Evolutionary conservation across 2,797 vertebrate genomes (phyloP).

Genomic region (Takifugu ocellatus): DNA sequence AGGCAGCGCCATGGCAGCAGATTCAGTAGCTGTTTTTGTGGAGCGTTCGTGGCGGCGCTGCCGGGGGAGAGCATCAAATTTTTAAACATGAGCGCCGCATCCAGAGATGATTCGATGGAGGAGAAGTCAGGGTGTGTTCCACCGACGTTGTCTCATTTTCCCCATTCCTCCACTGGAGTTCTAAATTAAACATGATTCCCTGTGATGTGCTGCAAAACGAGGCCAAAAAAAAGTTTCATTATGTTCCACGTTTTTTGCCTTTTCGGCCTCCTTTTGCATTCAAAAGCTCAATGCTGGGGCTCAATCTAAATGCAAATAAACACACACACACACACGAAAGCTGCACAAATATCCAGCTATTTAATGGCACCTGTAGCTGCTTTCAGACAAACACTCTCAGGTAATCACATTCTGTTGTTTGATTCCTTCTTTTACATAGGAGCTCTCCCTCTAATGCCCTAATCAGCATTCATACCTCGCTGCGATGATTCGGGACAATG

Average conservation of each 20-base stretch:
- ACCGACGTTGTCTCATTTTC: conserved; percentile 2
- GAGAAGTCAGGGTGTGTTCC: conserved; percentile 3
- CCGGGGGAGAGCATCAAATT: conserved; percentile 22
- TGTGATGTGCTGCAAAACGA: neutral
- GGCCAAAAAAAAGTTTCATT: neutral
- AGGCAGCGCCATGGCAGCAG: conserved; percentile 16
- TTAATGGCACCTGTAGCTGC: neutral
- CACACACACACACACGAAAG: no score
- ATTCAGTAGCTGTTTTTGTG: conserved; percentile 32
- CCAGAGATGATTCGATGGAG: neutral
- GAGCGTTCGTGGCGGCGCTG: neutral
- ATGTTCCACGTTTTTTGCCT: neutral
- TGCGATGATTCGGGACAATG: conserved; percentile 93
- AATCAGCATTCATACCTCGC: conserved; percentile 97
- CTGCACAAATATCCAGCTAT: no score
- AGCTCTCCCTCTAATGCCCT: conserved; percentile 92
- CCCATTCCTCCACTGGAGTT: conserved; percentile 1
- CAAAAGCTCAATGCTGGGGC: neutral
- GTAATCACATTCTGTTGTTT: conserved; percentile 30
- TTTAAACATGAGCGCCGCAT: conserved; percentile 22
- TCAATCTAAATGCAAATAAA: no score
- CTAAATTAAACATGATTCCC: conserved; percentile 10
- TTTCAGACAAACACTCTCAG: conserved; percentile 14
- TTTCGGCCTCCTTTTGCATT: neutral
- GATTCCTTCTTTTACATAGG: conserved; percentile 77